Percentiles rank a stretch among this genome's conserved stretches.
phyloP scores from a whole-genome alignment of 2,113 vertebrate genomes.

The Myotis lucifugus region DNA sequence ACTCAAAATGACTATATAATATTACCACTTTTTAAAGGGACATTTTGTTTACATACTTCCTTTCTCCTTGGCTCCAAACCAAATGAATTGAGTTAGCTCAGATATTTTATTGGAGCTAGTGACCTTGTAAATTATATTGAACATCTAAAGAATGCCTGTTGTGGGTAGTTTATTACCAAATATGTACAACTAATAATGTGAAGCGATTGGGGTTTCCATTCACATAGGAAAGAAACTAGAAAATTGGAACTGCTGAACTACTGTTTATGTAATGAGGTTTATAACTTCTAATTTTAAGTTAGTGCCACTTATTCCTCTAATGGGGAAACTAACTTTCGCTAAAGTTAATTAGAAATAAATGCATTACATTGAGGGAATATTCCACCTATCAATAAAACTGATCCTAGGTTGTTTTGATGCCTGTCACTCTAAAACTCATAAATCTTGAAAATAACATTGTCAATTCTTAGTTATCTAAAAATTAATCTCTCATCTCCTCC shows the following conservation, averaged over 20 bases:
- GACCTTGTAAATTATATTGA: conserved; percentile 60
- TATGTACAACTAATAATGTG: conserved; percentile 1
- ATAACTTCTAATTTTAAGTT: conserved; percentile 48
- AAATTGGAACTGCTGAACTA: conserved; percentile 42
- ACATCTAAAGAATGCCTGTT: conserved; percentile 39
- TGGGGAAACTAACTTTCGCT: conserved; percentile 26
- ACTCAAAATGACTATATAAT: conserved; percentile 27
- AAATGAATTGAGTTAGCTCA: conserved; percentile 63
- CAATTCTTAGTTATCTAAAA: conserved; percentile 71
- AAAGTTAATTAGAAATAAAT: conserved; percentile 68
- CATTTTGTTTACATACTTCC: conserved; percentile 45
- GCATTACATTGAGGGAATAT: conserved; percentile 50
- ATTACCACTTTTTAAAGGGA: conserved; percentile 25
- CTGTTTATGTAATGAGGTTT: background rate
- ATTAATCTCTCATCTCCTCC: conserved; percentile 64
- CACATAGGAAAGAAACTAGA: conserved; percentile 44
- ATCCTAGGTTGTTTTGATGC: conserved; percentile 57
- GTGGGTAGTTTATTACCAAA: conserved; percentile 2
- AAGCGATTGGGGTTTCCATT: conserved; percentile 55
- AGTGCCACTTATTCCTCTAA: background rate
- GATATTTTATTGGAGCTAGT: conserved; percentile 62
- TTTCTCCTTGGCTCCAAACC: conserved; percentile 43
- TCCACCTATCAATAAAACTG: conserved; percentile 41
- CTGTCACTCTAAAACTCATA: conserved; percentile 64
- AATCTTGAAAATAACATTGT: conserved; percentile 72